Percentiles rank a stretch among this genome's conserved stretches.
Evolutionary conservation across 2,797 vertebrate genomes (phyloP).

Genomic region (Lycodopsis pacificus): DNA sequence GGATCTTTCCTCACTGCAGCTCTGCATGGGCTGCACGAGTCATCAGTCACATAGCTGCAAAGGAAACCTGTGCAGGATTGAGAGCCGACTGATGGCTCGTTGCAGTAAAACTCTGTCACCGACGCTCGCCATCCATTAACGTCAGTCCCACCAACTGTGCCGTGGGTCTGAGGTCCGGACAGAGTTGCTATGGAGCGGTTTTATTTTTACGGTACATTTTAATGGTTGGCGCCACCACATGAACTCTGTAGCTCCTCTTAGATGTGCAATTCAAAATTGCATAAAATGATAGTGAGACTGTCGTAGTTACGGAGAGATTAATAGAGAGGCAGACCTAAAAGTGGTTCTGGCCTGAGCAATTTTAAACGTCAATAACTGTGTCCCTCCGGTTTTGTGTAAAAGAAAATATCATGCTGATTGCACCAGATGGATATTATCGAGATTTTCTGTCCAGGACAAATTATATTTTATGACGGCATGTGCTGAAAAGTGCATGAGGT

Average conservation of each 20-base stretch:
- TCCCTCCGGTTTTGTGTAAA: constrained; percentile 8
- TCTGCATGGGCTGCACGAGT: constrained; percentile 60
- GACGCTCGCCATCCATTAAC: constrained; percentile 66
- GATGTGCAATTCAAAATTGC: constrained; percentile 39
- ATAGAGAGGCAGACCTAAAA: constrained; percentile 18
- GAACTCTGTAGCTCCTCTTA: constrained; percentile 19
- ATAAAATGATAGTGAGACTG: constrained; percentile 23
- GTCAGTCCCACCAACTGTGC: constrained; percentile 53
- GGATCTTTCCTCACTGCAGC: constrained; percentile 49
- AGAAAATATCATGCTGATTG: constrained; percentile 28
- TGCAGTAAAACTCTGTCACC: constrained; percentile 57
- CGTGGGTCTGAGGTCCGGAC: constrained; percentile 23
- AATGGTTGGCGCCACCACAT: constrained; percentile 36
- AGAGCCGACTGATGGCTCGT: constrained; percentile 73
- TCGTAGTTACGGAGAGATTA: constrained; percentile 23
- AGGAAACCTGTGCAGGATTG: constrained; percentile 48
- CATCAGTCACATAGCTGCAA: constrained; percentile 67
- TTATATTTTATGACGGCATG: constrained; percentile 26
- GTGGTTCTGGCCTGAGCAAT: constrained; percentile 12
- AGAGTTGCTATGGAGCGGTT: constrained; percentile 15
- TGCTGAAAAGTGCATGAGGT: constrained; percentile 11
- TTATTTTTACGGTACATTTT: constrained; percentile 61
- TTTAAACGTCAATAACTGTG: constrained; percentile 40
- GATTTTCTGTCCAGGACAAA: constrained; percentile 28
- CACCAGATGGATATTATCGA: constrained; percentile 28